A percentile compares a stretch with the other conserved stretches of the same genome.
These are phyloP conservation scores for Drosophila prostipennis DNA, from an alignment of 2,888 invertebrate genomes.

Conservation along the genomic window DNA sequence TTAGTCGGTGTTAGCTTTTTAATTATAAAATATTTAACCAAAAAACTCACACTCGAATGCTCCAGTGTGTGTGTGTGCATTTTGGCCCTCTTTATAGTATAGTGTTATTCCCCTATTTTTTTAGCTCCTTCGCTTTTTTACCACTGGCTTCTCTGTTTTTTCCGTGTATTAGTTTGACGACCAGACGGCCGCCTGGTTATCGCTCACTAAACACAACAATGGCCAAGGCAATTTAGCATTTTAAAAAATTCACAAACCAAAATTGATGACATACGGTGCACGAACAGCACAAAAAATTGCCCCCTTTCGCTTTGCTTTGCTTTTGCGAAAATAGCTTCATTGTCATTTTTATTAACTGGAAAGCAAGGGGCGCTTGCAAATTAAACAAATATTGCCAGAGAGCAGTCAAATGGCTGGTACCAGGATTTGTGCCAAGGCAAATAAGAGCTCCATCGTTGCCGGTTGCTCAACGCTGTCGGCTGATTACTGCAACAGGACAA, in stretches of 20 bases:
- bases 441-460: conserved; percentile 43
- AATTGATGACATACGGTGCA: conserved; percentile 67
- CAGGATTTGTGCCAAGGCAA: conserved; percentile 72
- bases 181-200: conserved; percentile 47
- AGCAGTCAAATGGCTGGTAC: conserved; percentile 64
- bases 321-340: conserved; percentile 62
- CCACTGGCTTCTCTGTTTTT: too few relatives aligned
- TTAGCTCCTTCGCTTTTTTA: conserved; percentile 15
- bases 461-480: conserved; percentile 43
- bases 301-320: conserved; percentile 7
- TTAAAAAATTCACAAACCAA: conserved; percentile 73
- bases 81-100: conserved; percentile 1
- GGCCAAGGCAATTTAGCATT: conserved; percentile 69
- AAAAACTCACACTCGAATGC: conserved; percentile 75
- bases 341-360: conserved; percentile 78
- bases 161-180: conserved; percentile 53
- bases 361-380: conserved; percentile 60
- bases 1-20: conserved; percentile 83
- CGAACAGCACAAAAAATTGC: conserved; percentile 13
- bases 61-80: conserved; percentile 29
- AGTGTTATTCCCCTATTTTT: conserved; percentile 48
- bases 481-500: conserved; percentile 73
- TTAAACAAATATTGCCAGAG: conserved; percentile 77
- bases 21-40: conserved; percentile 84
- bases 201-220: conserved; percentile 76